phyloP scores from a whole-genome alignment of 2,888 invertebrate species.

The Sycophila texana region DNA sequence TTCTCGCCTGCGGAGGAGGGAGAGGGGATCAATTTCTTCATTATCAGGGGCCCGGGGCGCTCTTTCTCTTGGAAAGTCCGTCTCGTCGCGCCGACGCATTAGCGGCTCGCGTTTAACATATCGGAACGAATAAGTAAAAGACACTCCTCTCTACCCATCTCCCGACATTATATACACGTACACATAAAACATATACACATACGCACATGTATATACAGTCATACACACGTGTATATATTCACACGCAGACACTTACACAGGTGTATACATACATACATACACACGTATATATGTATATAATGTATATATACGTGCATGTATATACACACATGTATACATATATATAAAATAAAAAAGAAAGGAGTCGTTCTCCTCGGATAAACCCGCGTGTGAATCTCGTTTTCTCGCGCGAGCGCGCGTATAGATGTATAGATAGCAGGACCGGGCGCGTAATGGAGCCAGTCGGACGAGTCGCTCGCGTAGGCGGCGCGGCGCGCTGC shows the following conservation, averaged over 20 bases:
- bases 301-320: no score
- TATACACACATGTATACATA: no score
- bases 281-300: no score
- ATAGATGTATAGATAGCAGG: constrained; percentile 1
- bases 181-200: no score
- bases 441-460: constrained; percentile 13
- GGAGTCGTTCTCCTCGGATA: background rate
- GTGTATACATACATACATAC: no score
- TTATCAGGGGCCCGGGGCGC: constrained; percentile 4
- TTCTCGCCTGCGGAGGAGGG: background rate
- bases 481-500: constrained; percentile 23
- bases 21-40: constrained; percentile 23
- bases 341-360: constrained; percentile 7
- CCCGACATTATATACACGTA: background rate
- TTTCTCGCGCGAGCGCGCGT: background rate
- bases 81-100: constrained; percentile 28
- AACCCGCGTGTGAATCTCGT: constrained; percentile 2
- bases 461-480: constrained; percentile 30
- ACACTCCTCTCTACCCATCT: constrained; percentile 4
- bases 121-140: constrained; percentile 17
- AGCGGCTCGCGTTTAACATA: constrained; percentile 17
- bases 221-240: no score
- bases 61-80: background rate
- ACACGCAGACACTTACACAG: no score
- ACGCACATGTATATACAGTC: no score